These are phyloP conservation scores for Capreolus pygargus DNA, from an alignment of 2,113 vertebrate species.

Conservation along the genomic window DNA sequence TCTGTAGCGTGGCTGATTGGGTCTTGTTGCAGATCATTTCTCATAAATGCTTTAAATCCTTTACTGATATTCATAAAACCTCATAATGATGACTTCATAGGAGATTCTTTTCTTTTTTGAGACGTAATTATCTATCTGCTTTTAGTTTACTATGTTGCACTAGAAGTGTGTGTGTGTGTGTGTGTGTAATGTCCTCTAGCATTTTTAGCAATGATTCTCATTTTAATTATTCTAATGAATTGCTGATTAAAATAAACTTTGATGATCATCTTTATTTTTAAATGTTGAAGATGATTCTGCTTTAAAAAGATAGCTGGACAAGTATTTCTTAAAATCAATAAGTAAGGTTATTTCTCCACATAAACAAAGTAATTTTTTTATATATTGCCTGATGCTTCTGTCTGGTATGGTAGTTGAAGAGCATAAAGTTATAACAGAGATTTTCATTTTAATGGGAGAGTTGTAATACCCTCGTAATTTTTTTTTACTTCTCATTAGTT, in stretches of 20 bases:
- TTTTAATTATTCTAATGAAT: slow-evolving; percentile 46
- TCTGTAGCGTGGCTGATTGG: background rate
- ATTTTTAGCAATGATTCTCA: slow-evolving; percentile 31
- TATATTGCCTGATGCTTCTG: slow-evolving; percentile 1
- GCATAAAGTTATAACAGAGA: slow-evolving; percentile 63
- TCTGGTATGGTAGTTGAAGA: slow-evolving; percentile 56
- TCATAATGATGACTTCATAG: background rate
- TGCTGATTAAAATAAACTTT: slow-evolving; percentile 38
- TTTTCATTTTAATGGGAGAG: slow-evolving; percentile 74
- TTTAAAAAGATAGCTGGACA: slow-evolving; percentile 35
- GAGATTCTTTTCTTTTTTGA: background rate
- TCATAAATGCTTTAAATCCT: background rate
- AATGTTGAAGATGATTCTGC: slow-evolving; percentile 15
- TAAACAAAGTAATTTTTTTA: slow-evolving; percentile 29
- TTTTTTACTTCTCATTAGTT: slow-evolving; percentile 74
- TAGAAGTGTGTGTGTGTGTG: background rate
- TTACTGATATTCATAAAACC: slow-evolving; percentile 8
- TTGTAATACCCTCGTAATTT: slow-evolving; percentile 63
- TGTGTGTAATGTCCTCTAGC: background rate
- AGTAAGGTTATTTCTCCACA: background rate
- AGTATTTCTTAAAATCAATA: slow-evolving; percentile 46
- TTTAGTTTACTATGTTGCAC: background rate
- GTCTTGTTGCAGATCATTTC: background rate
- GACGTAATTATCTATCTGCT: background rate
- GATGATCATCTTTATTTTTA: background rate